Percentiles rank a stretch among this genome's conserved stretches.
phyloP scores from a whole-genome alignment of 1,140 invertebrate species.

The Zaprionus camerounensis region DNA sequence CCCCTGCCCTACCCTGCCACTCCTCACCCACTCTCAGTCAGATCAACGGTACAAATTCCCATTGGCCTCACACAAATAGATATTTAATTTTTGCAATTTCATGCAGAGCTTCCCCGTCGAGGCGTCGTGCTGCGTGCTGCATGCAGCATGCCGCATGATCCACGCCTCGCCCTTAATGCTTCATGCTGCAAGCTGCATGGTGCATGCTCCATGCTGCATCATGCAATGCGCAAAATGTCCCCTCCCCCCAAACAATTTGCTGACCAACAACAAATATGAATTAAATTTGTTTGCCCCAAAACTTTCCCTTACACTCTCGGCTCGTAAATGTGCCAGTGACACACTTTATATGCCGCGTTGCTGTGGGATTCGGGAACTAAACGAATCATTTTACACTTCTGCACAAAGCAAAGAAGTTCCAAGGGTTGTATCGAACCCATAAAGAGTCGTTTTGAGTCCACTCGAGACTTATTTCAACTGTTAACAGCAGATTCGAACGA shows the following conservation, averaged over 20 bases:
- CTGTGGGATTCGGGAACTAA: constrained; percentile 30
- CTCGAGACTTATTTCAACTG: too few relatives aligned
- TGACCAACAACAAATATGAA: constrained; percentile 64
- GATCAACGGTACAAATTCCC: constrained; percentile 52
- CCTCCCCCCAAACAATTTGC: constrained; percentile 32
- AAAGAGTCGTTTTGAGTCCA: background rate
- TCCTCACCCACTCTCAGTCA: constrained; percentile 18
- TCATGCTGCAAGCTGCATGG: constrained; percentile 10
- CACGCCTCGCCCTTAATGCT: background rate
- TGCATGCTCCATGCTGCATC: background rate
- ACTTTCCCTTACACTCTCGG: constrained; percentile 23
- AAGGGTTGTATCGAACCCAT: background rate
- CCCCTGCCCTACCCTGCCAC: background rate
- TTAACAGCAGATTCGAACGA: too few relatives aligned
- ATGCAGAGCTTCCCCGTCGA: constrained; percentile 42
- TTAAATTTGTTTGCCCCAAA: constrained; percentile 58
- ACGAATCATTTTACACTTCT: constrained; percentile 24
- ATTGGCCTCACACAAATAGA: constrained; percentile 64
- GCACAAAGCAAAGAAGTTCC: too few relatives aligned
- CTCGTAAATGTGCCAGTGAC: constrained; percentile 52
- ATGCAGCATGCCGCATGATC: background rate
- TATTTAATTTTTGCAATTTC: constrained; percentile 76
- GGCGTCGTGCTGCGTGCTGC: constrained; percentile 16
- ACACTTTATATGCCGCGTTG: constrained; percentile 27
- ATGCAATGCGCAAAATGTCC: constrained; percentile 43